Conservation (phyloP, 1,140 invertebrate species). For the Brachionus calyciflorus region DNA sequence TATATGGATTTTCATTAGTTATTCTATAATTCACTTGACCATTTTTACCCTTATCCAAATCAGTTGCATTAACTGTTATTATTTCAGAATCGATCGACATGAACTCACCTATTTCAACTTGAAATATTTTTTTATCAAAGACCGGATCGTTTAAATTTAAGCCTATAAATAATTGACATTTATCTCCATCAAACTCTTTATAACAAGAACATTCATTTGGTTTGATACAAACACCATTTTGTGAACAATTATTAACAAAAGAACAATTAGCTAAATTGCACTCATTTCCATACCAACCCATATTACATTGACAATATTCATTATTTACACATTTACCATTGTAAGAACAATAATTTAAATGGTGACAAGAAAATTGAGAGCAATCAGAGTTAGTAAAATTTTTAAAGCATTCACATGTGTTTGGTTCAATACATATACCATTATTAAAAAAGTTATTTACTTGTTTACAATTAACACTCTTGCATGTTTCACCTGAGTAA, state of each 20-base stretch:
- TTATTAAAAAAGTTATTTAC: neutral
- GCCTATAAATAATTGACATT: neutral
- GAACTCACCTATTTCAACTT: neutral
- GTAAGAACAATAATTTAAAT: neutral
- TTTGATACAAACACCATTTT: neutral
- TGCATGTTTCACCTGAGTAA: neutral
- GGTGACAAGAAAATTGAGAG: neutral
- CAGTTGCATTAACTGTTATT: neutral
- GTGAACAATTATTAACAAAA: neutral
- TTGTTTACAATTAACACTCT: neutral
- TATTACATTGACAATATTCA: neutral
- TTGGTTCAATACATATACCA: neutral
- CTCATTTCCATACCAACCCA: neutral
- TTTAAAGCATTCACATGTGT: neutral
- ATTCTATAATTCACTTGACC: neutral
- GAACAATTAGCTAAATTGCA: neutral
- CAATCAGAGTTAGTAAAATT: neutral
- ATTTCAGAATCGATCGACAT: neutral
- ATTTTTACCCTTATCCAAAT: neutral
- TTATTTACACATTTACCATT: neutral
- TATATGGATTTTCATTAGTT: neutral
- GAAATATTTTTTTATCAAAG: neutral
- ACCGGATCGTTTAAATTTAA: neutral
- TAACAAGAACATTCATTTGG: neutral
- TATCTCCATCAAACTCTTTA: neutral